These are phyloP conservation scores for Umimayanthus chanpuru DNA, from an alignment of 92 coral and sea anemone species.

Conservation along the genomic window DNA sequence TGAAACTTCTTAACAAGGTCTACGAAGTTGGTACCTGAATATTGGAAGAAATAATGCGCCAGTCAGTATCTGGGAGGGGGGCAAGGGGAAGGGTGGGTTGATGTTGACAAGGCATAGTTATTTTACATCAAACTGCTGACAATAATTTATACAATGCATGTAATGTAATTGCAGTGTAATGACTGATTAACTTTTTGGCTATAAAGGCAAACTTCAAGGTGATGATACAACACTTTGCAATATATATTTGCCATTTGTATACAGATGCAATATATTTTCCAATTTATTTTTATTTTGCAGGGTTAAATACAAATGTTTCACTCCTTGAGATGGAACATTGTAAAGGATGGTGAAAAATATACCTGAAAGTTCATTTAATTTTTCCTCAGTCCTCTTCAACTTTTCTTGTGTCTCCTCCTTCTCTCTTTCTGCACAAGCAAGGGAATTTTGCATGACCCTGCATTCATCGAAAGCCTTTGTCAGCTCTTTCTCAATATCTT, in stretches of 20 bases:
- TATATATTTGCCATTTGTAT: background rate
- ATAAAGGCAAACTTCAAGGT: background rate
- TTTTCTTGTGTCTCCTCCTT: background rate
- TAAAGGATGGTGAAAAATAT: background rate
- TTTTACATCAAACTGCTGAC: slow-evolving; percentile 6
- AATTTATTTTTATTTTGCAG: background rate
- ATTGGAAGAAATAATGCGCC: background rate
- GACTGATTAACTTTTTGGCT: background rate
- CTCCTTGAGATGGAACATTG: background rate
- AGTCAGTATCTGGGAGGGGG: background rate
- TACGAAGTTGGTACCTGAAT: background rate
- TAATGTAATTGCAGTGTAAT: background rate
- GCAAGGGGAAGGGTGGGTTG: background rate
- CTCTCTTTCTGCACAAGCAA: background rate
- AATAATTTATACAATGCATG: slow-evolving; percentile 1
- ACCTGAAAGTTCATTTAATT: slow-evolving; percentile 12
- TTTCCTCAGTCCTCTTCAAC: background rate
- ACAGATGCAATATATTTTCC: background rate
- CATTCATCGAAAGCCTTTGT: background rate
- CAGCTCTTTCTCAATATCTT: background rate
- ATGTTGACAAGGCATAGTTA: background rate
- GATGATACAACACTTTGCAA: background rate
- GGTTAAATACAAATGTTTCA: background rate
- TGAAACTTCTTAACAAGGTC: slow-evolving; percentile 1
- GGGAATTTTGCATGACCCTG: background rate